Base-by-base conservation (phyloP, 1,140 invertebrate genomes). In the Protaetia brevitarsis region DNA sequence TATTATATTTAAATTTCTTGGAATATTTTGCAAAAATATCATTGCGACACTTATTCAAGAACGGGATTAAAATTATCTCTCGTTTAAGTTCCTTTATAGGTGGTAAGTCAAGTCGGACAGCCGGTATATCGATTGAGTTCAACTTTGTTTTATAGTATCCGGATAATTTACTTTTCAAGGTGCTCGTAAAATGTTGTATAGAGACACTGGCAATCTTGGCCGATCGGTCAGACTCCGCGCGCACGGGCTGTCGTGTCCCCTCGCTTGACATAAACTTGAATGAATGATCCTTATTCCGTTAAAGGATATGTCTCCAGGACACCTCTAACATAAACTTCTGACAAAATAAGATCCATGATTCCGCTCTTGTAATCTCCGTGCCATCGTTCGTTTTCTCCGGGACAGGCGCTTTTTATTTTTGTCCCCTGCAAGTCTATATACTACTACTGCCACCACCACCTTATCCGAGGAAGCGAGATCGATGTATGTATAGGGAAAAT, bases 161-260 rank as follows among this genome's bases (percentile, higher is more conserved):
- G 60, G 51, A 64, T 63, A 67, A 67, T 67, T 67, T 67, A 67
- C 45, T 63, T 56, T 45, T 61, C 66, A 59, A 67, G 37, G 30
- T 58, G 34, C 41, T 67, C 66, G 66, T 67, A 67, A 67, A 67
- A 63, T 34, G 61, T 67, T 57, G 60, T 57, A 26, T 37, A 56
- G 45, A 65, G 64, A 65, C 64, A 65, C 51, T 57, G 19, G 64
- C 56, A 65, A 65, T 65, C 64, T 65, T 29, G 31, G 56, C 58
- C 23, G 56, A 65, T 65, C 56, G 51, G 45, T n/a, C 31, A 41
- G 36, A 65, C 16, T 16, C 30, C 7, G 41, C 26, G 45, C 51
- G 19, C 30, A 8, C 23, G 64, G 13, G n/a, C 11, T 19, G 41
- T 51, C 41, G 19, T 51, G 31, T 30, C 34, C 28, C 30, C 13